phyloP scores from a whole-genome alignment of 1,140 invertebrate species.

The Hyles vespertilio region DNA sequence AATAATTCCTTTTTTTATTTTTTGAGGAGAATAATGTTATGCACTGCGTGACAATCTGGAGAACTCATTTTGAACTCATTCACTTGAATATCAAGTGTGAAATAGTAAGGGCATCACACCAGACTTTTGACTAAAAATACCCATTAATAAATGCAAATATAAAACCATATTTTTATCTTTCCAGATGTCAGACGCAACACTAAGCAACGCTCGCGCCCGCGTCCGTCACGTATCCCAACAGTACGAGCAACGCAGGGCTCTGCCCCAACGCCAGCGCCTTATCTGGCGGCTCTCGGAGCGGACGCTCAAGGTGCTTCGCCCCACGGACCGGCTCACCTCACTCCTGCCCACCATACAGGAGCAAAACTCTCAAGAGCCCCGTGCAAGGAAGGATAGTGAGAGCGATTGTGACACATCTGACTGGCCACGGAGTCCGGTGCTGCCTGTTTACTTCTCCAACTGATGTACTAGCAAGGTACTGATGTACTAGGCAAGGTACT shows the following conservation, averaged over 20 bases:
- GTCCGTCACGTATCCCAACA: slow-evolving; percentile 79
- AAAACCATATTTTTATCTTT: not conserved
- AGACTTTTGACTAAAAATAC: no score
- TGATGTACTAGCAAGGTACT: slow-evolving; percentile 15
- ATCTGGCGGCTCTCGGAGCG: slow-evolving; percentile 83
- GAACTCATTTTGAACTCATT: no score
- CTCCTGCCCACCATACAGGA: slow-evolving; percentile 85
- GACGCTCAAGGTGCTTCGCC: slow-evolving; percentile 81
- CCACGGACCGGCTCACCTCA: slow-evolving; percentile 84
- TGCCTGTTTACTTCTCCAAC: slow-evolving; percentile 74
- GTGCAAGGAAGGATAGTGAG: slow-evolving; percentile 77
- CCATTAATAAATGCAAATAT: no score
- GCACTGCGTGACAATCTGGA: no score
- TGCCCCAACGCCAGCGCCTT: slow-evolving; percentile 83
- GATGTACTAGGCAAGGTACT: no score
- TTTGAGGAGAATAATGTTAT: no score
- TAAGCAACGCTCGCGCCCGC: slow-evolving; percentile 77
- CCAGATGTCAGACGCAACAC: slow-evolving; percentile 81
- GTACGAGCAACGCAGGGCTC: slow-evolving; percentile 83
- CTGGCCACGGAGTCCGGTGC: slow-evolving; percentile 78
- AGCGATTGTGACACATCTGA: slow-evolving; percentile 70
- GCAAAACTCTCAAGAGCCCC: slow-evolving; percentile 58
- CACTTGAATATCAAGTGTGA: no score
- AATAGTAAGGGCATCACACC: no score
- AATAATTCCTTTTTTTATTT: no score